These are phyloP conservation scores for Chanos chanos DNA, from an alignment of 2,797 vertebrate genomes.

Conservation along the genomic window DNA sequence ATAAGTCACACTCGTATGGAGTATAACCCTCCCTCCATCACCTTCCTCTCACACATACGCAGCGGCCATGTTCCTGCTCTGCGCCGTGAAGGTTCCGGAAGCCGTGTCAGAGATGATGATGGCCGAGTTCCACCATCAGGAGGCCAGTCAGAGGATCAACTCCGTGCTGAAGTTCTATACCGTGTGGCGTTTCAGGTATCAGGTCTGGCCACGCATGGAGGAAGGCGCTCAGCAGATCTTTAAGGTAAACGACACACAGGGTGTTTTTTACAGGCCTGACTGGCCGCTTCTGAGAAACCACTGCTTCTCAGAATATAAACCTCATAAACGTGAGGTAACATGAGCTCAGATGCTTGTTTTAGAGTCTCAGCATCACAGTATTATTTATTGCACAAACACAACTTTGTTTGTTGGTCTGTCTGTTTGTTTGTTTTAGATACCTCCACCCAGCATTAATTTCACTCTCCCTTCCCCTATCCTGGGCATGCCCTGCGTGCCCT, in stretches of 20 bases:
- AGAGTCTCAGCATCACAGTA: background rate
- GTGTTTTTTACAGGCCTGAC: too few species aligned
- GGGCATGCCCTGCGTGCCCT: conserved; percentile 97
- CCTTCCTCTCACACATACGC: conserved; percentile 13
- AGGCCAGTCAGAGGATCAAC: conserved; percentile 92
- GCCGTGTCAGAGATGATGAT: conserved; percentile 96
- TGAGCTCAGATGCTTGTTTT: background rate
- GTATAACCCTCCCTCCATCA: too few species aligned
- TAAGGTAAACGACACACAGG: conserved; percentile 73
- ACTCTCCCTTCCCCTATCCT: conserved; percentile 96
- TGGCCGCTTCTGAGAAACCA: background rate
- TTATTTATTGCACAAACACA: background rate
- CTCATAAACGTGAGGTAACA: background rate
- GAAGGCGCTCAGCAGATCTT: conserved; percentile 99
- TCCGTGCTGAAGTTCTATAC: conserved; percentile 96
- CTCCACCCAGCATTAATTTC: conserved; percentile 98
- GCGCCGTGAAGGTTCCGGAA: conserved; percentile 95
- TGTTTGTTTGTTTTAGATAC: conserved; percentile 76
- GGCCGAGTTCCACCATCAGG: conserved; percentile 97
- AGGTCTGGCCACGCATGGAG: conserved; percentile 99
- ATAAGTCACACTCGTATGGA: background rate
- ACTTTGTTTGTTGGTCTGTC: conserved; percentile 2
- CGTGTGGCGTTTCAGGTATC: conserved; percentile 97
- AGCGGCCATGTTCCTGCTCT: conserved; percentile 99
- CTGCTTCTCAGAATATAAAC: background rate